phyloP scores from a whole-genome alignment of 2,888 invertebrate genomes.

The Penaeus monodon region DNA sequence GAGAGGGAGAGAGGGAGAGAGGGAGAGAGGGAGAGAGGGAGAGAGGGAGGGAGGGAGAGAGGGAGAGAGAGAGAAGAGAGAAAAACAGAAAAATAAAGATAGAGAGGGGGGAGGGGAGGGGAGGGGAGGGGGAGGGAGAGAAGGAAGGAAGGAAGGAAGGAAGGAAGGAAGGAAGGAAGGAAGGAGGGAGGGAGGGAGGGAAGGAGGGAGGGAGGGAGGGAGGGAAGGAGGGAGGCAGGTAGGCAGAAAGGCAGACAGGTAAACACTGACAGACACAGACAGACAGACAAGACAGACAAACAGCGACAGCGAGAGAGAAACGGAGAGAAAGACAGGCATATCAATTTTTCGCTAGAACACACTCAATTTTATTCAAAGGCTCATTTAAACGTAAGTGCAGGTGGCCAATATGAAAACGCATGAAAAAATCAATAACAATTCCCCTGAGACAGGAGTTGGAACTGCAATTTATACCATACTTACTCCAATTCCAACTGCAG shows the following conservation, averaged over 20 bases:
- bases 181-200: conserved; percentile 12
- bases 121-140: background rate
- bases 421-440: no score
- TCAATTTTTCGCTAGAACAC: no score
- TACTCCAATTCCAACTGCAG: no score
- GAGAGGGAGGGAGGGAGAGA: background rate
- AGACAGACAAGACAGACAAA: background rate
- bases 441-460: no score
- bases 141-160: background rate
- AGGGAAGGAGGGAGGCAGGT: background rate
- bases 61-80: no score
- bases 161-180: conserved; percentile 5
- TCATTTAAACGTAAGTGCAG: no score
- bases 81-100: no score
- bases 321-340: background rate
- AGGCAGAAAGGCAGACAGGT: background rate
- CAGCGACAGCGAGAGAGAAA: background rate
- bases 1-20: background rate
- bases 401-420: no score
- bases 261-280: background rate
- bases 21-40: background rate
- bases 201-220: background rate
- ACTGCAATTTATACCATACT: no score
- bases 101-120: no score
- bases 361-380: no score